These are phyloP conservation scores for Avahi laniger DNA, from an alignment of 2,797 vertebrate species.

Conservation along the genomic window DNA sequence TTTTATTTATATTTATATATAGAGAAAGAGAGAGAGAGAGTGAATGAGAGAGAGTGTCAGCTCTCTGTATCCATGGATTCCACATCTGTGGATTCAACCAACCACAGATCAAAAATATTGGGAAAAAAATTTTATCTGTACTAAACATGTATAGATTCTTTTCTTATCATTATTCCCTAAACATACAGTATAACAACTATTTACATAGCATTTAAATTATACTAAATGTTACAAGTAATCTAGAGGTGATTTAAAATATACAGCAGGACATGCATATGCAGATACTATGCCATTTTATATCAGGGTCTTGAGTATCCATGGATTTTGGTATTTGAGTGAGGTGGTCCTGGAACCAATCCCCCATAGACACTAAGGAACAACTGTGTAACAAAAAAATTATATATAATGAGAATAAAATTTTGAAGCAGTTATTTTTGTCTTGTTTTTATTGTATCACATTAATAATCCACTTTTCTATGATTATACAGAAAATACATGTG, in stretches of 20 bases:
- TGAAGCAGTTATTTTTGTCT: neutral
- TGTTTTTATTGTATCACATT: conserved; percentile 42
- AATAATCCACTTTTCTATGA: conserved; percentile 37
- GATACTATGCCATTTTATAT: neutral
- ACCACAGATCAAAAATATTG: neutral
- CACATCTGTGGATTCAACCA: neutral
- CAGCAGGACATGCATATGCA: neutral
- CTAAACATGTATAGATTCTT: neutral
- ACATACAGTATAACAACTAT: neutral
- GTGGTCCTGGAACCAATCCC: neutral
- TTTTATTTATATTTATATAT: neutral
- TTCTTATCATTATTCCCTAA: neutral
- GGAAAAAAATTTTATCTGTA: neutral
- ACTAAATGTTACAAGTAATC: neutral
- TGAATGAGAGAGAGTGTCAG: no score
- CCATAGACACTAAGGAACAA: neutral
- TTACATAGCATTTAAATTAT: neutral
- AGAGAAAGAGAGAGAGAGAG: no score
- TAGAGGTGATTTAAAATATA: neutral
- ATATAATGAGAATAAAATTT: neutral
- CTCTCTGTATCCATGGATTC: neutral
- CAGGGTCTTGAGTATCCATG: neutral
- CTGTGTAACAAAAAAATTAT: neutral
- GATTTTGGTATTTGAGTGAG: neutral
- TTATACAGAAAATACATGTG: conserved; percentile 58